Evolutionary conservation across 2,797 vertebrate species (phyloP), one percentile per base, ranked within the genome.

Genomic region (Melanotaenia nigrans): DNA sequence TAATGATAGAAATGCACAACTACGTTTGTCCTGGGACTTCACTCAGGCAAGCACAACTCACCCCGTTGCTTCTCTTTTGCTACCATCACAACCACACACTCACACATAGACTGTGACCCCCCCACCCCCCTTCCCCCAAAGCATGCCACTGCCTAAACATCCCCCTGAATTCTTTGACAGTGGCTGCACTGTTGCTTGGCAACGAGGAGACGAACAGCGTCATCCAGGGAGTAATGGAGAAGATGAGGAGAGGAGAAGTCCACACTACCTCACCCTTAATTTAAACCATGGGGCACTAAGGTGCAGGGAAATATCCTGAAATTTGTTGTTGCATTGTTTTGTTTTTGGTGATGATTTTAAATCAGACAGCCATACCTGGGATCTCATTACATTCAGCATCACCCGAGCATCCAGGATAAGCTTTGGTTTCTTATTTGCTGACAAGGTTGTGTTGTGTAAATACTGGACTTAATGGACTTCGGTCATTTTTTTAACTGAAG

Each of bases 151-250:
- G 88, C 88, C 89, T 89, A 87, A 90, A 91, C 89, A 90, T 89
- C 86, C 89, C 90, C 88, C 89, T 81, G 89, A 90, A 94, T 95
- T 94, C 94, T 94, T 94, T 93, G 87, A 93, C 90, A 88, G 85
- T 89, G 89, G 90, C 89, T 93, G 93, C 87, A 45, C 82, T 92
- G 94, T 95, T 95, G 93, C 94, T 81, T 94, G 87, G 94, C 93
- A 95, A 95, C 94, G 75, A 77, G 83, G 88, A 89, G 89, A 90
- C 76, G 74, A 90, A 87, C 89, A 89, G 90, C 90, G 83, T 90
- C 90, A 92, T 92, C 84, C 88, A 69, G 85, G 87, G 90, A 91
- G 87, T 70, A 75, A 66, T 55, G 53, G 87, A 79, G 87, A 85
- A 72, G 90, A 92, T 82, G 89, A 86, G 93, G 85, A 79, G 89